Conservation (phyloP, 2,888 invertebrate species). For the Hirtodrosophila histrioides region DNA sequence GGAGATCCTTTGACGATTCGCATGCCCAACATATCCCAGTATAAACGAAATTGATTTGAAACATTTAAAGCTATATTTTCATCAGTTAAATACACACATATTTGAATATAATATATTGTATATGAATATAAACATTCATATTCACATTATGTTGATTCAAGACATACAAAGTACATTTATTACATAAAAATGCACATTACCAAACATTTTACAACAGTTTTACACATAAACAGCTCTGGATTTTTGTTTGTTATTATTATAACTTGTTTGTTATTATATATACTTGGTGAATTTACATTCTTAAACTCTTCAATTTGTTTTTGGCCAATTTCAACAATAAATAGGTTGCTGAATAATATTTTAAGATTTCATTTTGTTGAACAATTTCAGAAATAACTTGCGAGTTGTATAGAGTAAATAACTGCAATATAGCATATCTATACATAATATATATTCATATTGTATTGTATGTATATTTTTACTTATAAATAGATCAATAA, state of each 20-base stretch:
- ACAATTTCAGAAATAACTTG: constrained; percentile 47
- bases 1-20: no score
- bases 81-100: constrained; percentile 61
- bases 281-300: constrained; percentile 14
- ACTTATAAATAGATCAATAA: constrained; percentile 34
- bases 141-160: constrained; percentile 38
- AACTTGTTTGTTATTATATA: constrained; percentile 22
- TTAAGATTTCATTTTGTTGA: constrained; percentile 25
- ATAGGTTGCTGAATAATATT: constrained; percentile 45
- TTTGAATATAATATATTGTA: constrained; percentile 25
- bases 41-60: constrained; percentile 28
- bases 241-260: constrained; percentile 20
- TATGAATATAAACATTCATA: constrained; percentile 27
- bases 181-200: constrained; percentile 39
- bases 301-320: constrained; percentile 17
- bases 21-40: no score
- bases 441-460: constrained; percentile 2
- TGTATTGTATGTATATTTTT: constrained; percentile 21
- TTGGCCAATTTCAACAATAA: constrained; percentile 67
- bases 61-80: constrained; percentile 74
- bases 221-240: constrained; percentile 58
- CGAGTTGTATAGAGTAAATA: constrained; percentile 61
- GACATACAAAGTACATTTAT: constrained; percentile 50
- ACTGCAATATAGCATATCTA: constrained; percentile 16
- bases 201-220: constrained; percentile 70